These are phyloP conservation scores for Brevimyrus niger DNA, from an alignment of 2,113 vertebrate genomes.

Conservation along the genomic window DNA sequence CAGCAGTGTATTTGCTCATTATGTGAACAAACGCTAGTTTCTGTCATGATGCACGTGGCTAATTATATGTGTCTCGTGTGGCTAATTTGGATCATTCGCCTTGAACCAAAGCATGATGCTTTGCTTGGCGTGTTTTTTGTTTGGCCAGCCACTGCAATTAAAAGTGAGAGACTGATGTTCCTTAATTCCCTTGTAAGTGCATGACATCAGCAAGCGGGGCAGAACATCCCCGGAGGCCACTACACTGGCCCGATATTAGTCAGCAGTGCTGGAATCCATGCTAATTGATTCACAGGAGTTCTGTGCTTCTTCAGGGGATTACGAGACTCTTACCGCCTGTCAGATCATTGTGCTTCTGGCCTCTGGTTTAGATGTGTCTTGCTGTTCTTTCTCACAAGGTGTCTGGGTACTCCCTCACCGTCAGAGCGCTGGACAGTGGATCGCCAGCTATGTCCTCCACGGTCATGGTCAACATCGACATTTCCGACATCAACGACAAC, in stretches of 20 bases:
- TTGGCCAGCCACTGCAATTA: conserved; percentile 4
- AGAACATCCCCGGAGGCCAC: neutral
- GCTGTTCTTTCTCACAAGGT: conserved; percentile 57
- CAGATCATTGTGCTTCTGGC: neutral
- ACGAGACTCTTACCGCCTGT: conserved; percentile 13
- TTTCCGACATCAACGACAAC: conserved; percentile 94
- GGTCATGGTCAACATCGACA: conserved; percentile 80
- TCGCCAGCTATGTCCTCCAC: conserved; percentile 78
- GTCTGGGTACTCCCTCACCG: conserved; percentile 76
- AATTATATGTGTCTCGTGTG: neutral
- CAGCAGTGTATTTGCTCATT: neutral
- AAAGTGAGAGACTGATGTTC: conserved; percentile 17
- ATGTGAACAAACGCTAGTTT: neutral
- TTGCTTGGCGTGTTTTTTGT: neutral
- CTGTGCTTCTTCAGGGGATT: conserved; percentile 9
- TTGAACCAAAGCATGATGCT: neutral
- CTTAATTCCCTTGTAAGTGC: conserved; percentile 23
- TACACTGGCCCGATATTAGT: neutral
- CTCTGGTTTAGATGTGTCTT: neutral
- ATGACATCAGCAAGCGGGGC: neutral
- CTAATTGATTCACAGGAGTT: conserved; percentile 20
- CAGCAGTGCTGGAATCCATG: conserved; percentile 16
- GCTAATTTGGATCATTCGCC: neutral
- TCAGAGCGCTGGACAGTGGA: conserved; percentile 82
- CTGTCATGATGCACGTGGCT: neutral